Evolutionary conservation across 2,797 vertebrate species (phyloP), one percentile per base, ranked within the genome.

Genomic region (Rachycentron canadum): DNA sequence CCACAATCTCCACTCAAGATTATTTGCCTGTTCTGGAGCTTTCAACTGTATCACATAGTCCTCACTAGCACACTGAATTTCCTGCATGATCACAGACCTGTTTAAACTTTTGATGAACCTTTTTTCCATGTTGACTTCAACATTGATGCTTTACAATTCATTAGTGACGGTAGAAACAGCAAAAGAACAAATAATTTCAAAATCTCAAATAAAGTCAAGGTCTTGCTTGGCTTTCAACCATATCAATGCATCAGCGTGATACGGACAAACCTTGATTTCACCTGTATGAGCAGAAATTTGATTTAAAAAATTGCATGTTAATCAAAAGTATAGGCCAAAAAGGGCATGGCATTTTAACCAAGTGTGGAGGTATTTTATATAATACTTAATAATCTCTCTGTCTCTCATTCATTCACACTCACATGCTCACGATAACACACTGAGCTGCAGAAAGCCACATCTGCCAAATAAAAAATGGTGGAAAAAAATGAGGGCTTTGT

Each of bases 401-500:
- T 59, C 38, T 60, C 23, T 43, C 55, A 60, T 41, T 52, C 68
- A 72, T n/a, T 19, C 41, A 50, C 17, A 41, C 73, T 36, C 19
- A 23, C 49, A 61, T 19, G 26, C 38, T 40, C 47, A 28, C 45
- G n/a, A 41, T 6, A 53, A 68, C 50, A 59, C 1, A 30, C 36
- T 41, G 0, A n/a, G 17, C 25, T 21, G 23, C 1, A 70, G 32
- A 78, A 67, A 41, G 45, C 23, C 59, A 64, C 59, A 63, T 72
- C 78, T 76, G 61, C 56, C 76, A 79, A 62, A 69, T 62, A 57
- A 56, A 76, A 63, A 45, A 52, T 28, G 4, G 26, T 25, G 34
- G 26, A 69, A 40, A 45, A 66, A 66, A 63, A 25, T 7, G 7
- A 47, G 25, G 19, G n/a, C 45, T 74, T 76, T 79, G 49, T 70